Evolutionary conservation across 1,140 invertebrate species (phyloP).

Genomic region (Hetaerina americana): DNA sequence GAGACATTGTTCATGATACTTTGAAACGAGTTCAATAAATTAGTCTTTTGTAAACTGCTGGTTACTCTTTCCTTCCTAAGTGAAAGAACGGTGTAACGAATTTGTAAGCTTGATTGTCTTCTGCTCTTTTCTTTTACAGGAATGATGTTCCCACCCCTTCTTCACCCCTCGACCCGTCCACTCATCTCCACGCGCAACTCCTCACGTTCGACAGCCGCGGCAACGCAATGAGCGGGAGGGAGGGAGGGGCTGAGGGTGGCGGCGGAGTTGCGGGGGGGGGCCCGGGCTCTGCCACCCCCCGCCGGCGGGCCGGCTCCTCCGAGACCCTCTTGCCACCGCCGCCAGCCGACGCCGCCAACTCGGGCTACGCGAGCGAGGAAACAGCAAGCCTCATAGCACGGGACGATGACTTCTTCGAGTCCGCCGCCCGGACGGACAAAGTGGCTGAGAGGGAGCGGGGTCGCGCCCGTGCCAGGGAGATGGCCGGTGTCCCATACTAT

Average conservation of each 20-base stretch:
- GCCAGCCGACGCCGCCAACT: not conserved
- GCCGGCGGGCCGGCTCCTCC: not conserved
- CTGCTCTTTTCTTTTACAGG: too few relatives aligned
- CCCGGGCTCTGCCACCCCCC: not conserved
- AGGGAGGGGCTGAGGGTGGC: not conserved
- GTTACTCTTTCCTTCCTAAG: too few relatives aligned
- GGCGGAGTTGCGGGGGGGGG: not conserved
- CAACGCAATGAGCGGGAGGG: not conserved
- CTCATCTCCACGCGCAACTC: too few relatives aligned
- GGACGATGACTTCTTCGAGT: not conserved
- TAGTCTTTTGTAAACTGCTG: too few relatives aligned
- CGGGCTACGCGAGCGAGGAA: constrained; percentile 6
- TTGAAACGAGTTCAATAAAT: too few relatives aligned
- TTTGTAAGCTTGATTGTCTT: too few relatives aligned
- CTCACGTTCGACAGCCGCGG: too few relatives aligned
- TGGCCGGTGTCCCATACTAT: not conserved
- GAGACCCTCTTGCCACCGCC: not conserved
- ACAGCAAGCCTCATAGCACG: not conserved
- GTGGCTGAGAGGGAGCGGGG: not conserved
- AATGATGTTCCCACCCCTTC: too few relatives aligned
- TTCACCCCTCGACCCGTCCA: too few relatives aligned
- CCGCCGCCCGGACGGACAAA: constrained; percentile 11
- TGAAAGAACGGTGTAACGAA: too few relatives aligned
- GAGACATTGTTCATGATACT: too few relatives aligned
- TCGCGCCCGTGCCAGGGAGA: not conserved